Conservation (phyloP, 92 coral and sea anemone genomes). For the Scolanthus callimorphus region DNA sequence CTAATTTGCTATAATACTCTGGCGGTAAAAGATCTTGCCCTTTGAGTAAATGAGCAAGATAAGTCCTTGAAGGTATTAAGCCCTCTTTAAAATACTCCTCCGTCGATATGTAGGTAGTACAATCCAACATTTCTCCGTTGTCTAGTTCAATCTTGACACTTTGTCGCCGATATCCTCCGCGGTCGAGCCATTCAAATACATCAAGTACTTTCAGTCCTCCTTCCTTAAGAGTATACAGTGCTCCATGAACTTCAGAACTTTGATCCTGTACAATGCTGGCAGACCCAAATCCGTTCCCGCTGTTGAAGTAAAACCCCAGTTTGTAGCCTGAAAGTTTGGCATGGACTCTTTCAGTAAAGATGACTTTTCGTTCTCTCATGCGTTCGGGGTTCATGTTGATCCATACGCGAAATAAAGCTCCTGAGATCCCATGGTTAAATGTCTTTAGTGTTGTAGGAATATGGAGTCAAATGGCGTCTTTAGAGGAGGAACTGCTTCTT, state of each 20-base stretch:
- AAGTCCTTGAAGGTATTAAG: conserved; percentile 46
- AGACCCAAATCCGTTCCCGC: conserved; percentile 49
- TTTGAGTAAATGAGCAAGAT: conserved; percentile 53
- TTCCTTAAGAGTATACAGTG: conserved; percentile 52
- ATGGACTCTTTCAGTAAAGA: conserved; percentile 51
- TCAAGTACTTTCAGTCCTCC: conserved; percentile 78
- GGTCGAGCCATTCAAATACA: conserved; percentile 56
- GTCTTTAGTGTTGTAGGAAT: no score
- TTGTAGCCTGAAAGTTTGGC: conserved; percentile 59
- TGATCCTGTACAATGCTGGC: conserved; percentile 46
- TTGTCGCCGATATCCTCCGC: conserved; percentile 54
- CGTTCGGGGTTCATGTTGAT: conserved; percentile 71
- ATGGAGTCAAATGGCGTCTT: no score
- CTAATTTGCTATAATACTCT: conserved; percentile 40
- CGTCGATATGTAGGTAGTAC: conserved; percentile 49
- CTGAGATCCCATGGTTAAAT: neutral
- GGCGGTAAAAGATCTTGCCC: conserved; percentile 65
- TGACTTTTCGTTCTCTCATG: conserved; percentile 67
- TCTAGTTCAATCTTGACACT: conserved; percentile 35
- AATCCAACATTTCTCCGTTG: conserved; percentile 37
- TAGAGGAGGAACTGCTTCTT: no score
- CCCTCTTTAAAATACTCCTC: conserved; percentile 47
- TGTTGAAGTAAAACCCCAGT: conserved; percentile 48
- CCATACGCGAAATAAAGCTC: conserved; percentile 71
- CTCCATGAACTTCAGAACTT: conserved; percentile 60